These are phyloP conservation scores for Temnothorax unifasciatus DNA, from an alignment of 2,888 invertebrate species.

Conservation along the genomic window DNA sequence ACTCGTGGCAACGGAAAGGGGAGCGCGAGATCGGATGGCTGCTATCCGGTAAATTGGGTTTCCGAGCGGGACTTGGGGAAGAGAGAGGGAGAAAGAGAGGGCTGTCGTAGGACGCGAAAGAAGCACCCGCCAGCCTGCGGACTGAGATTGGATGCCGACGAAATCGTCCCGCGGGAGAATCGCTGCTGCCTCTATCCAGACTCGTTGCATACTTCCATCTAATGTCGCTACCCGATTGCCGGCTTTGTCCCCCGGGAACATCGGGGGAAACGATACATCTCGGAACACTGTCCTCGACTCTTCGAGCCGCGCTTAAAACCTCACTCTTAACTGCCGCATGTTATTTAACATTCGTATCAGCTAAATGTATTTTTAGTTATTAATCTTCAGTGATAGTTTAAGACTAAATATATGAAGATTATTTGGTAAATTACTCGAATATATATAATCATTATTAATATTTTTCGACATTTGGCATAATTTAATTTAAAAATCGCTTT, in stretches of 20 bases:
- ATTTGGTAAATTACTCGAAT: not conserved
- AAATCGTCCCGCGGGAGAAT: slow-evolving; percentile 78
- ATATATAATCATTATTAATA: not conserved
- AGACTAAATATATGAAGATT: not conserved
- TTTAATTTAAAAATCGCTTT: slow-evolving; percentile 5
- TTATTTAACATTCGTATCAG: slow-evolving; percentile 20
- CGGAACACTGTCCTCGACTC: slow-evolving; percentile 36
- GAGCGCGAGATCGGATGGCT: slow-evolving; percentile 57
- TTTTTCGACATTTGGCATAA: not conserved
- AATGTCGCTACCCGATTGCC: slow-evolving; percentile 74
- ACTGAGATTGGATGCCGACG: slow-evolving; percentile 81
- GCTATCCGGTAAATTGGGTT: slow-evolving; percentile 77
- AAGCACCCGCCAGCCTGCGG: slow-evolving; percentile 66
- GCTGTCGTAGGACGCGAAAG: slow-evolving; percentile 68
- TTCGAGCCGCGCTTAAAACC: not conserved
- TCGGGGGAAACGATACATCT: slow-evolving; percentile 64
- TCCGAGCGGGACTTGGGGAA: slow-evolving; percentile 67
- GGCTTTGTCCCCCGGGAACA: slow-evolving; percentile 63
- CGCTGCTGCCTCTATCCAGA: slow-evolving; percentile 57
- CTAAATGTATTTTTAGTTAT: not conserved
- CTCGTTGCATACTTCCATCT: slow-evolving; percentile 79
- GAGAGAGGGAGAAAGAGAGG: slow-evolving; percentile 42
- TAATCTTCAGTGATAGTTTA: not conserved
- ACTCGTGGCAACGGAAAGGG: slow-evolving; percentile 34
- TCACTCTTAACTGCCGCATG: not conserved